phyloP scores from a whole-genome alignment of 2,888 invertebrate genomes.

The Xylocampa areola region DNA sequence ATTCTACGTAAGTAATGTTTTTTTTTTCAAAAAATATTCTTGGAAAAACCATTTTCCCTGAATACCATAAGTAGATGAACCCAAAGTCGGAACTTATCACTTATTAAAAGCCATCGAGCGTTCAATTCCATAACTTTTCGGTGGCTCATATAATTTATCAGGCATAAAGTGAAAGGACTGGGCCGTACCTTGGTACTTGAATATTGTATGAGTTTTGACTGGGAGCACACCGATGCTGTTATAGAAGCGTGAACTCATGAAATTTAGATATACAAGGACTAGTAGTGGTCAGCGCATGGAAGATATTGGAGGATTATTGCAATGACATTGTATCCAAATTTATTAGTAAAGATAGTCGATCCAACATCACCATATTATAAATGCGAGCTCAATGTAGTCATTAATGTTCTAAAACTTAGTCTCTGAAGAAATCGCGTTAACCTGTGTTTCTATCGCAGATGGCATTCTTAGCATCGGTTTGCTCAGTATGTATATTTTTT shows the following conservation, averaged over 20 bases:
- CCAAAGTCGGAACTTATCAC: constrained; percentile 18
- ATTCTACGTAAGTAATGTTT: too few species aligned
- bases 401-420: too few species aligned
- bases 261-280: constrained; percentile 60
- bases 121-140: constrained; percentile 51
- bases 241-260: constrained; percentile 65
- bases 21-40: background rate
- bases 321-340: background rate
- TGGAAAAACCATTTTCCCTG: background rate
- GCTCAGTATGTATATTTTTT: too few species aligned
- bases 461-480: too few species aligned
- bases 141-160: constrained; percentile 46
- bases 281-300: constrained; percentile 44
- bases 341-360: too few species aligned
- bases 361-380: too few species aligned
- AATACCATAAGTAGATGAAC: constrained; percentile 14
- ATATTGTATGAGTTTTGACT: constrained; percentile 69
- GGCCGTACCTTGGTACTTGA: constrained; percentile 55
- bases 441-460: too few species aligned
- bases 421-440: too few species aligned
- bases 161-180: constrained; percentile 42
- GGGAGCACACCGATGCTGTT: constrained; percentile 59
- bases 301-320: constrained; percentile 39
- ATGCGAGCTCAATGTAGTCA: too few species aligned
- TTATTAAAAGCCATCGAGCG: constrained; percentile 39